Percentiles rank a stretch among this genome's conserved stretches.
These are phyloP conservation scores for Acrossocheilus fasciatus DNA, from an alignment of 2,797 vertebrate genomes.

Conservation along the genomic window DNA sequence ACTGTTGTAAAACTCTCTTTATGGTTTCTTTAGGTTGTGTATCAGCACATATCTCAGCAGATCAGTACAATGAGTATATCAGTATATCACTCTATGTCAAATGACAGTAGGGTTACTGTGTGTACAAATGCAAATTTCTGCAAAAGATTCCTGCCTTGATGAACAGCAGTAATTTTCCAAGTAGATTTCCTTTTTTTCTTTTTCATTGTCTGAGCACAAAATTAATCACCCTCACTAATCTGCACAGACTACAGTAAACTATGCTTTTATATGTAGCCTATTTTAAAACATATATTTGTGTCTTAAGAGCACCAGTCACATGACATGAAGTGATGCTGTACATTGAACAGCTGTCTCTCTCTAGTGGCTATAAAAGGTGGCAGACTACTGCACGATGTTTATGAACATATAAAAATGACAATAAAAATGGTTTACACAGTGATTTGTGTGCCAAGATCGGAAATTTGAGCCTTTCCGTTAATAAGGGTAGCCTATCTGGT, in stretches of 20 bases:
- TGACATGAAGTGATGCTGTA: not conserved
- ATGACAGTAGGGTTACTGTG: not conserved
- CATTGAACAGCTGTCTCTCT: conserved; percentile 2
- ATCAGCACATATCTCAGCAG: not conserved
- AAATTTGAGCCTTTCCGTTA: too few species aligned
- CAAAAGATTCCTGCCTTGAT: not conserved
- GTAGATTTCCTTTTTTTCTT: not conserved
- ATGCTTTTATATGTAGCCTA: not conserved
- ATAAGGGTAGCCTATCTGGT: too few species aligned
- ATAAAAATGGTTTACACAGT: too few species aligned
- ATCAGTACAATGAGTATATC: not conserved
- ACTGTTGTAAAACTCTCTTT: not conserved
- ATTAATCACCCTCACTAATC: not conserved
- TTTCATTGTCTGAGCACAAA: not conserved
- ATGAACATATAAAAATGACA: too few species aligned
- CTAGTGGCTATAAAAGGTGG: not conserved
- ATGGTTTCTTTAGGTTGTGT: not conserved
- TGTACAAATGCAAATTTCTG: not conserved
- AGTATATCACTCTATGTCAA: not conserved
- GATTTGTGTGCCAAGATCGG: too few species aligned
- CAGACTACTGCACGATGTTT: not conserved
- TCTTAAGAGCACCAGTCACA: not conserved
- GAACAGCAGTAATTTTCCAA: not conserved
- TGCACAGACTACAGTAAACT: not conserved
- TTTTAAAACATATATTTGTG: not conserved